These are phyloP conservation scores for Sphaerodactylus townsendi DNA, from an alignment of 2,113 vertebrate genomes.

Conservation along the genomic window DNA sequence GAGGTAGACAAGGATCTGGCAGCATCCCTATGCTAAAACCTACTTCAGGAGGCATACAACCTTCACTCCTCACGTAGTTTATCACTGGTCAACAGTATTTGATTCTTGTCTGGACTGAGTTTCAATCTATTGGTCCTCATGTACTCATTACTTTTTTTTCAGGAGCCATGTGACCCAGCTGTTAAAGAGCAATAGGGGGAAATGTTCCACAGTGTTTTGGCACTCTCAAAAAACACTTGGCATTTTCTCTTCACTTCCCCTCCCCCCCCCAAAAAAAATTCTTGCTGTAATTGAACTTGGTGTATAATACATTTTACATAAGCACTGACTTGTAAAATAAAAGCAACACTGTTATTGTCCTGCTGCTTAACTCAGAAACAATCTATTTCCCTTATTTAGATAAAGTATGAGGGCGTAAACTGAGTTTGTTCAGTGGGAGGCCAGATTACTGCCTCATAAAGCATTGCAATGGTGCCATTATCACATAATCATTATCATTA, in stretches of 20 bases:
- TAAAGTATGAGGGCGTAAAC: slow-evolving; percentile 51
- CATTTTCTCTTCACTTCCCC: slow-evolving; percentile 24
- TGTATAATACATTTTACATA: slow-evolving; percentile 57
- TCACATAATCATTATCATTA: slow-evolving; percentile 61
- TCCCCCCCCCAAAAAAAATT: too few species aligned
- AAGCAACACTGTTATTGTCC: slow-evolving; percentile 45
- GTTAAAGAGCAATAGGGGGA: too few species aligned
- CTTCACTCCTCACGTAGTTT: too few species aligned
- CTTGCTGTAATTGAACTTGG: slow-evolving; percentile 38
- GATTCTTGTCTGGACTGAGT: too few species aligned
- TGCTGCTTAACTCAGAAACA: slow-evolving; percentile 59
- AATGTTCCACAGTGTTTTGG: not conserved
- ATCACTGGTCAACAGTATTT: too few species aligned
- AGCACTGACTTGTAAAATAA: slow-evolving; percentile 63
- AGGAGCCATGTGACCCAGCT: too few species aligned
- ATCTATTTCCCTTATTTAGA: slow-evolving; percentile 50
- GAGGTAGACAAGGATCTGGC: too few species aligned
- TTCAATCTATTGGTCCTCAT: too few species aligned
- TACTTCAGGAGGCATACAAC: too few species aligned
- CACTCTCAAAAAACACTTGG: not conserved
- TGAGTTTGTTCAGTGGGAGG: slow-evolving; percentile 49
- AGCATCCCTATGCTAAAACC: too few species aligned
- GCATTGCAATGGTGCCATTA: slow-evolving; percentile 56
- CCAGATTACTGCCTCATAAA: slow-evolving; percentile 54
- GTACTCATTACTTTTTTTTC: too few species aligned